Conservation (phyloP, 2,113 vertebrate species). For the Pristiophorus japonicus region DNA sequence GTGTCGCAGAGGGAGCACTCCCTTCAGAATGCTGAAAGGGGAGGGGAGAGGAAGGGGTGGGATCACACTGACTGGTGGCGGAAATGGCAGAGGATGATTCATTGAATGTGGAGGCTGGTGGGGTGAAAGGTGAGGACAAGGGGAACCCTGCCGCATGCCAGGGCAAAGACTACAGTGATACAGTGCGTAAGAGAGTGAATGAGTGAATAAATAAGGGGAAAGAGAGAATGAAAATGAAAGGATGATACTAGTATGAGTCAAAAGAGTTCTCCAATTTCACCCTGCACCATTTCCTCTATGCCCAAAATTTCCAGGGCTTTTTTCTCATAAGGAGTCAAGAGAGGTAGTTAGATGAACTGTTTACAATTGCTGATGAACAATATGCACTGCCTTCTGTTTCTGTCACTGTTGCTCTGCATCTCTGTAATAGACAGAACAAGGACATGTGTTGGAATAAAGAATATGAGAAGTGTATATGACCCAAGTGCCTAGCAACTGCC, state of each 20-base stretch:
- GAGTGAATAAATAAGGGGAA: too few species aligned
- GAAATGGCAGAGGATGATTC: too few species aligned
- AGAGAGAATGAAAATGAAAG: not conserved
- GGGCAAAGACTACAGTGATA: not conserved
- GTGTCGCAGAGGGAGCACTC: too few species aligned
- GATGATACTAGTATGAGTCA: not conserved
- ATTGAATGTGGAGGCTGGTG: too few species aligned
- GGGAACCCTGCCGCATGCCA: too few species aligned
- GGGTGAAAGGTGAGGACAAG: too few species aligned
- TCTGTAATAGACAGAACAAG: not conserved
- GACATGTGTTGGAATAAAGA: not conserved
- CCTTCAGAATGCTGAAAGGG: too few species aligned
- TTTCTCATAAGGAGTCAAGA: not conserved
- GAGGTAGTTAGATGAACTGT: not conserved
- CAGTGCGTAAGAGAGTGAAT: not conserved
- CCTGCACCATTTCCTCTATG: not conserved
- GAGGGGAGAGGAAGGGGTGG: too few species aligned
- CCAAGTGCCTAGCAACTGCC: not conserved
- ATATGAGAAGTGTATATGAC: not conserved
- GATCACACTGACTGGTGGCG: too few species aligned
- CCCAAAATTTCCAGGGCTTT: not conserved
- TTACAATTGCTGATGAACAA: not conserved
- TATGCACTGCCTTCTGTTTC: not conserved
- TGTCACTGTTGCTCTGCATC: not conserved
- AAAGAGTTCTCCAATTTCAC: not conserved